Conservation (phyloP, 2,797 vertebrate genomes). For the Carduelis carduelis region DNA sequence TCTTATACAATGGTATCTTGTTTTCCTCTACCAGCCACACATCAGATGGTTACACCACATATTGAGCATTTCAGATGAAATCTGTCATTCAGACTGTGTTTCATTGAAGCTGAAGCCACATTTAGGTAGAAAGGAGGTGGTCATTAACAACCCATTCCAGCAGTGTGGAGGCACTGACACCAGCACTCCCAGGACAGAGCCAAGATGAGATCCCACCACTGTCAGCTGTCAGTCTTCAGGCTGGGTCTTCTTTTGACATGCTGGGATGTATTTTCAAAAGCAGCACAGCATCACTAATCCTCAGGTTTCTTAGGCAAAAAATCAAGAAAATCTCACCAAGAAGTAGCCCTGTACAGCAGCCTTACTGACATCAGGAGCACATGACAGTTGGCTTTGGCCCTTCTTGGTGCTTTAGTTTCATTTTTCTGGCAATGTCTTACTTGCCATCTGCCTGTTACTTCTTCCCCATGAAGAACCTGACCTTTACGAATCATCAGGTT, state of each 20-base stretch:
- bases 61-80: neutral
- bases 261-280: neutral
- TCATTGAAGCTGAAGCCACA: neutral
- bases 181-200: neutral
- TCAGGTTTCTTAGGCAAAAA: neutral
- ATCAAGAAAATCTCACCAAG: neutral
- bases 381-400: neutral
- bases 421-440: neutral
- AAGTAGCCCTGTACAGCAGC: neutral
- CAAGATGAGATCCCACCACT: neutral
- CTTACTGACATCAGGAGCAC: neutral
- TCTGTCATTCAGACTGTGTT: neutral
- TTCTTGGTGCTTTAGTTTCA: neutral
- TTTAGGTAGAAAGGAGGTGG: neutral
- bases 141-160: neutral
- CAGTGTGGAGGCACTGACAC: neutral
- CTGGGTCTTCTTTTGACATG: neutral
- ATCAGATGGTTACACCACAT: neutral
- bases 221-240: neutral
- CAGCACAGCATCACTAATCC: neutral
- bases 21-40: neutral
- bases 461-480: slow-evolving; percentile 16
- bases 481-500: slow-evolving; percentile 52
- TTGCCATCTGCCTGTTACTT: slow-evolving; percentile 47
- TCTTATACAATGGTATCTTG: neutral